These are phyloP conservation scores for Malurus elegans DNA, from an alignment of 2,113 vertebrate genomes.

Conservation along the genomic window DNA sequence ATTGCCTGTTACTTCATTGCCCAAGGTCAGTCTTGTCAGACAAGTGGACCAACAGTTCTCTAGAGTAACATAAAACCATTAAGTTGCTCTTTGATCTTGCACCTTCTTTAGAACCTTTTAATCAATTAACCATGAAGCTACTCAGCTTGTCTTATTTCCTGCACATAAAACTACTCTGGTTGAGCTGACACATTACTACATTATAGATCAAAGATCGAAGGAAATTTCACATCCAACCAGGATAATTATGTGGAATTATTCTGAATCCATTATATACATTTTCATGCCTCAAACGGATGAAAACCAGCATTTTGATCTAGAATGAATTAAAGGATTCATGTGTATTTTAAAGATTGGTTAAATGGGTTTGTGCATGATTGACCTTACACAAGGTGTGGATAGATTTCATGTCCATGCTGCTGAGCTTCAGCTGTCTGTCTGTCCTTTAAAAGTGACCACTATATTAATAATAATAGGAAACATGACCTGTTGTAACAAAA, in stretches of 20 bases:
- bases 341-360: not conserved
- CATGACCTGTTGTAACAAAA: not conserved
- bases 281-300: constrained; percentile 28
- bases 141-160: constrained; percentile 72
- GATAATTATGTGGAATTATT: constrained; percentile 64
- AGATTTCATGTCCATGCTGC: not conserved
- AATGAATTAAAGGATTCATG: constrained; percentile 13
- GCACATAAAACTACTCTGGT: constrained; percentile 76
- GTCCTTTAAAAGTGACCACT: not conserved
- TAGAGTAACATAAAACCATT: constrained; percentile 76
- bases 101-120: constrained; percentile 80
- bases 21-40: constrained; percentile 74
- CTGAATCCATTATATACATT: constrained; percentile 33
- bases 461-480: not conserved
- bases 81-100: constrained; percentile 78
- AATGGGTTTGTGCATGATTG: not conserved
- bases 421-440: not conserved
- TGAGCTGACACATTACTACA: constrained; percentile 70
- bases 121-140: constrained; percentile 85
- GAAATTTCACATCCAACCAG: constrained; percentile 58
- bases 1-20: constrained; percentile 59
- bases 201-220: constrained; percentile 79
- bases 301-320: constrained; percentile 7
- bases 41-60: constrained; percentile 63
- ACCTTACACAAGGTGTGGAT: not conserved